Conservation (phyloP, 2,888 invertebrate species). For the Latrodectus hesperus region DNA sequence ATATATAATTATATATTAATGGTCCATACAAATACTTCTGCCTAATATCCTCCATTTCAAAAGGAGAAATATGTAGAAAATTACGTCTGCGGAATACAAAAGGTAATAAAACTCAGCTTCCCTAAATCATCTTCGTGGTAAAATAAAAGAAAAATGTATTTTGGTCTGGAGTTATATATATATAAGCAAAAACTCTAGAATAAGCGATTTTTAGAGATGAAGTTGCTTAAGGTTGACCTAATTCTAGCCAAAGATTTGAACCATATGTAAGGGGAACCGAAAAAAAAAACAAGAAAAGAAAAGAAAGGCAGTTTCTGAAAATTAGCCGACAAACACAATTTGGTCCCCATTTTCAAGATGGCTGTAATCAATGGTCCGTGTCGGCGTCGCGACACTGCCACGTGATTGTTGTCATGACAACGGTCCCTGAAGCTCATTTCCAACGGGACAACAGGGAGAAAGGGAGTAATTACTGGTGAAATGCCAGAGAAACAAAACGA, state of each 20-base stretch:
- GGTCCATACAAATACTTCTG: no score
- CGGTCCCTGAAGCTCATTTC: conserved; percentile 13
- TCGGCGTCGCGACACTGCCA: conserved; percentile 48
- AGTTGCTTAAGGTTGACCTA: conserved; percentile 35
- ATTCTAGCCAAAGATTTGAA: conserved; percentile 38
- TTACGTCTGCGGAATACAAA: no score
- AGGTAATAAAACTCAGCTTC: no score
- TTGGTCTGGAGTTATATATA: no score
- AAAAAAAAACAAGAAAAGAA: neutral
- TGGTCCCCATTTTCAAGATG: conserved; percentile 36
- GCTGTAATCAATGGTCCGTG: conserved; percentile 62
- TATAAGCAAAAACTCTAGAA: no score
- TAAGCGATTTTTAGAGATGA: neutral
- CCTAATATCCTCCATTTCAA: no score
- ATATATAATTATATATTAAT: no score
- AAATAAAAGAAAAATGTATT: no score
- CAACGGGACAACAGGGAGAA: conserved; percentile 1
- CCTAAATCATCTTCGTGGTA: no score
- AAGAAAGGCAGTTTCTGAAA: conserved; percentile 19
- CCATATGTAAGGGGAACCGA: conserved; percentile 28
- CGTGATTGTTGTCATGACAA: conserved; percentile 64
- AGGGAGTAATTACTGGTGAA: conserved; percentile 48
- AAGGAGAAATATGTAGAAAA: no score
- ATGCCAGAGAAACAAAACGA: conserved; percentile 47
- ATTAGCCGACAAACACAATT: conserved; percentile 48